A percentile compares a stretch with the other conserved stretches of the same genome.
Evolutionary conservation across 92 coral and sea anemone species (phyloP).

Genomic region (Phymanthus crucifer): DNA sequence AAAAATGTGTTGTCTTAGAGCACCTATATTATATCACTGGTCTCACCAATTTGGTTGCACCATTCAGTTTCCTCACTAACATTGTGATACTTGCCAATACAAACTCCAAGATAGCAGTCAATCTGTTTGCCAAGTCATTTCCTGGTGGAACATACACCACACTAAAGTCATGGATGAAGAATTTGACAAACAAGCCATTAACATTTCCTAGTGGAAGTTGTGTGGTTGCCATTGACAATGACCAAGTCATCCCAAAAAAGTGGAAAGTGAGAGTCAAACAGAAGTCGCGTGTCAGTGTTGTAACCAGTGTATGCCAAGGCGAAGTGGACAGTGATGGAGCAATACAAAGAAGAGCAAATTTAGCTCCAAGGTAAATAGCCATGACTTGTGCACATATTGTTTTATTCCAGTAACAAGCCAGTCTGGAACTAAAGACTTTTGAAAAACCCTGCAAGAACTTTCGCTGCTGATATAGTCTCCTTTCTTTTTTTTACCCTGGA

Average conservation of each 20-base stretch:
- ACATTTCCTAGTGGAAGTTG: constrained; percentile 28
- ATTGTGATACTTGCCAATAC: not conserved
- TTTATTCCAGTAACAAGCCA: too few relatives aligned
- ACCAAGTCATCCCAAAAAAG: constrained; percentile 23
- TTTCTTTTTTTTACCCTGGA: too few relatives aligned
- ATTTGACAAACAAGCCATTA: not conserved
- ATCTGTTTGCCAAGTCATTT: not conserved
- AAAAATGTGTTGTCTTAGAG: not conserved
- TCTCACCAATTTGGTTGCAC: not conserved
- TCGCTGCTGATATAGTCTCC: too few relatives aligned
- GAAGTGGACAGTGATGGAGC: too few relatives aligned
- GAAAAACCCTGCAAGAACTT: too few relatives aligned
- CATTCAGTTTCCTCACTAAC: constrained; percentile 8
- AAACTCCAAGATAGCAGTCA: constrained; percentile 26
- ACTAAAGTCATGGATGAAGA: too few relatives aligned
- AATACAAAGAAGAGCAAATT: constrained; percentile 15
- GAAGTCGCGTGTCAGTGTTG: constrained; percentile 23
- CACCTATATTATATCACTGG: not conserved
- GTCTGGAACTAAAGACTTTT: too few relatives aligned
- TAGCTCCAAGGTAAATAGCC: constrained; percentile 35
- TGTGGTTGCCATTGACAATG: constrained; percentile 29
- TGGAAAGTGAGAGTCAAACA: constrained; percentile 36
- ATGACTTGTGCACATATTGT: too few relatives aligned
- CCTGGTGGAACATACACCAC: too few relatives aligned
- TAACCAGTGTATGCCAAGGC: constrained; percentile 29